Evolutionary conservation across 2,113 vertebrate species (phyloP).

Genomic region (Lepisosteus oculatus): DNA sequence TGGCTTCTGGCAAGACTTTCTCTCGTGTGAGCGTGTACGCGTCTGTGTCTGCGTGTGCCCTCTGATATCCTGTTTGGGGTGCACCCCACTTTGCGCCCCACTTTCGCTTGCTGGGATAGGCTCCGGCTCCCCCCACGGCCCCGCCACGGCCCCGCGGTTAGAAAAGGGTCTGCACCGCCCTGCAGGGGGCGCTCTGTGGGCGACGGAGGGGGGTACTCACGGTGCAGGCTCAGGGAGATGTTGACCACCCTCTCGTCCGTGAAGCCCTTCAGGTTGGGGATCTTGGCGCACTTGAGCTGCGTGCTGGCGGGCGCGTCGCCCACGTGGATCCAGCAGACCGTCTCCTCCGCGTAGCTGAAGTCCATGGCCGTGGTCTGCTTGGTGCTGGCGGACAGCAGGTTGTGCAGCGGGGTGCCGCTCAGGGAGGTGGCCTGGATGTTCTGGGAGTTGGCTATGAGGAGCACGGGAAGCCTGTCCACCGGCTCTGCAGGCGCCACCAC

Average conservation of each 20-base stretch:
- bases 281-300: conserved; percentile 86
- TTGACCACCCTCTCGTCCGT: conserved; percentile 82
- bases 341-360: conserved; percentile 87
- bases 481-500: conserved; percentile 63
- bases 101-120: no score
- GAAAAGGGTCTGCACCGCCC: no score
- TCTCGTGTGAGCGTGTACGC: no score
- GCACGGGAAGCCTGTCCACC: conserved; percentile 83
- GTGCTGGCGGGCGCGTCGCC: conserved; percentile 82
- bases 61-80: no score
- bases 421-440: conserved; percentile 90
- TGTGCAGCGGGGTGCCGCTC: conserved; percentile 73
- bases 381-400: conserved; percentile 78
- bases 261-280: conserved; percentile 84
- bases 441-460: conserved; percentile 92
- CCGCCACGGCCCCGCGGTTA: no score
- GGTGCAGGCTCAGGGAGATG: conserved; percentile 91
- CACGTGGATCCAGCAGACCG: conserved; percentile 91
- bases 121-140: no score
- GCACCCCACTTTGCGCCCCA: no score
- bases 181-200: no score
- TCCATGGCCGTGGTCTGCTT: conserved; percentile 97
- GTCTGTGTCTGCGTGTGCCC: no score
- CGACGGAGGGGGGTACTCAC: conserved; percentile 67
- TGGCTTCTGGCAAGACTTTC: no score